Percentiles rank a stretch among this genome's conserved stretches.
Conservation (phyloP, 2,113 vertebrate genomes). For the Nannospalax galili region DNA sequence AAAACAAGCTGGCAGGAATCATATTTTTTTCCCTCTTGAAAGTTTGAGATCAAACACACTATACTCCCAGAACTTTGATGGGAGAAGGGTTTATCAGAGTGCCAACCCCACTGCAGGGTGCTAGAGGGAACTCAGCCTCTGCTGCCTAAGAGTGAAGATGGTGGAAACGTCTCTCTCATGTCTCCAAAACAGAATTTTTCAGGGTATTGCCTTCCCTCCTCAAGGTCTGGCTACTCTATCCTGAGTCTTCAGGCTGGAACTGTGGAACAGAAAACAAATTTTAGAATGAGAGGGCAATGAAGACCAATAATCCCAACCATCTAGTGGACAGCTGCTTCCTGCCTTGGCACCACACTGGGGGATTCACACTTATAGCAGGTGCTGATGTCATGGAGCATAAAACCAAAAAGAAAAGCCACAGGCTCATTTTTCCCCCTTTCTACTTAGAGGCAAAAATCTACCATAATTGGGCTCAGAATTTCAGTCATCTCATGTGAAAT, state of each 20-base stretch:
- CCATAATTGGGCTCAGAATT: not conserved
- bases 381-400: too few species aligned
- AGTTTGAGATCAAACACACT: not conserved
- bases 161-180: too few species aligned
- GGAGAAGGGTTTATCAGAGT: not conserved
- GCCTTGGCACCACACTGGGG: accelerated
- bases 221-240: not conserved
- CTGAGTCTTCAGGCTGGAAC: not conserved
- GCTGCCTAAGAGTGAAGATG: too few species aligned
- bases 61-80: not conserved
- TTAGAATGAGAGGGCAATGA: not conserved
- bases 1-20: not conserved
- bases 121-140: not conserved
- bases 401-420: not conserved
- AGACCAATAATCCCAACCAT: not conserved
- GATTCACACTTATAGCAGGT: accelerated
- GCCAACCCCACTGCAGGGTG: not conserved
- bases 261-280: not conserved
- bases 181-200: not conserved
- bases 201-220: not conserved
- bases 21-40: not conserved
- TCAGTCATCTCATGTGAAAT: not conserved
- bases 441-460: not conserved
- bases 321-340: not conserved
- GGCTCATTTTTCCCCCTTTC: not conserved